Evolutionary conservation across 2,797 vertebrate species (phyloP).

Genomic region (Gymnothorax javanicus): DNA sequence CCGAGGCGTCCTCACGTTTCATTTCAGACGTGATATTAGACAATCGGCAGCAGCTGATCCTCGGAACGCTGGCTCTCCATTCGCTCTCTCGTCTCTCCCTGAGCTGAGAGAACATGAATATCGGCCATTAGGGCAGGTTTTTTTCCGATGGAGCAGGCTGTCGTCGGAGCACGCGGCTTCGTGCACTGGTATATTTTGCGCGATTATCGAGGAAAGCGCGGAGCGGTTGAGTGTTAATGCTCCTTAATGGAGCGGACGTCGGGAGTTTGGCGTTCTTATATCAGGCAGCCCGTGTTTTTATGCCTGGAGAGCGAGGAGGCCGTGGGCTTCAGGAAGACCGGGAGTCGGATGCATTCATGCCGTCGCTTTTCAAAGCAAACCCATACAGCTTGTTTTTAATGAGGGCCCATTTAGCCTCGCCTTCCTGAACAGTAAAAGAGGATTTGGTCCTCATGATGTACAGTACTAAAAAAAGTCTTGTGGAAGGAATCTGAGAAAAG

Average conservation of each 20-base stretch:
- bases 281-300: neutral
- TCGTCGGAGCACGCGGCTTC: neutral
- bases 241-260: neutral
- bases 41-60: conserved; percentile 33
- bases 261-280: neutral
- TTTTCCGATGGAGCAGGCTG: neutral
- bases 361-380: neutral
- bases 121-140: neutral
- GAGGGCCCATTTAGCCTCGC: neutral
- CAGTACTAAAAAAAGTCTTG: neutral
- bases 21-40: conserved; percentile 50
- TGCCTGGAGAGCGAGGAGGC: neutral
- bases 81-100: neutral
- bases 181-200: neutral
- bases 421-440: neutral
- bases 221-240: neutral
- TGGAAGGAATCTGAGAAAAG: neutral
- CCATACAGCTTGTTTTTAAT: neutral
- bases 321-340: neutral
- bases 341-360: neutral
- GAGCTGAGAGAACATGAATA: neutral
- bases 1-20: conserved; percentile 33
- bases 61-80: neutral
- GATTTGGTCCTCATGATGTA: neutral
- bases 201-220: neutral